Evolutionary conservation across 1,140 invertebrate genomes (phyloP), one percentile per base, ranked within the genome.

Genomic region (Ruditapes philippinarum): DNA sequence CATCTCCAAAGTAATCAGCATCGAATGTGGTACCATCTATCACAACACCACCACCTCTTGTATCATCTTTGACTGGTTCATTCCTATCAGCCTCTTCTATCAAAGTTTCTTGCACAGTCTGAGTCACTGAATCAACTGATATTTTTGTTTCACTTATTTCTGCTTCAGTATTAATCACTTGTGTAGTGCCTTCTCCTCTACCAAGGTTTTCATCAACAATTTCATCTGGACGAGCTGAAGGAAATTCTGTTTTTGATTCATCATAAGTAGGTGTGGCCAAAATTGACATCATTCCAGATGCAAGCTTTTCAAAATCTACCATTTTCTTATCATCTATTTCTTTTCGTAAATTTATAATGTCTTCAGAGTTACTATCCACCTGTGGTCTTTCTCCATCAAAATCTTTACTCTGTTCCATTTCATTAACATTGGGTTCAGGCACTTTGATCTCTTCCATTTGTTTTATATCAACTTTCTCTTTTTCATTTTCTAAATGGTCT

Each of bases 21-120:
- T 60, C 28, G 73, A 91, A 86, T 28, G 81, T 88, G 40, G 91
- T 91, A 19, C 91, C 91, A 91, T 91, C 91, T 36, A 91, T 90
- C 25, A 91, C 86, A 49, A 49, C 70, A 42, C 49, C 80, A 31
- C 28, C 80, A 70, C 49, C 40, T 40, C 17, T 54, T 42, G 14
- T 2, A 78, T 25, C 73, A n/a, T 28, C 73, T n/a, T 76, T 19
- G 1, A 49, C 42, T 17, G 73, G 25, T 70, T 70, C 65, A 70
- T 5, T 28, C 0, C 1, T 19, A 70, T 38, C 3, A 17, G 4
- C 14, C 19, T 70, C 33, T 70, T 17, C 33, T 19, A 33, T 38
- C 0, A 70, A 11, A 5, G 65, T 70, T 70, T 36, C 36, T 70
- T 70, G 25, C 33, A 70, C 19, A 2, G 65, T 25, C 19, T 70